Conservation (phyloP, 2,888 invertebrate species). For the Tetranychus piercei region DNA sequence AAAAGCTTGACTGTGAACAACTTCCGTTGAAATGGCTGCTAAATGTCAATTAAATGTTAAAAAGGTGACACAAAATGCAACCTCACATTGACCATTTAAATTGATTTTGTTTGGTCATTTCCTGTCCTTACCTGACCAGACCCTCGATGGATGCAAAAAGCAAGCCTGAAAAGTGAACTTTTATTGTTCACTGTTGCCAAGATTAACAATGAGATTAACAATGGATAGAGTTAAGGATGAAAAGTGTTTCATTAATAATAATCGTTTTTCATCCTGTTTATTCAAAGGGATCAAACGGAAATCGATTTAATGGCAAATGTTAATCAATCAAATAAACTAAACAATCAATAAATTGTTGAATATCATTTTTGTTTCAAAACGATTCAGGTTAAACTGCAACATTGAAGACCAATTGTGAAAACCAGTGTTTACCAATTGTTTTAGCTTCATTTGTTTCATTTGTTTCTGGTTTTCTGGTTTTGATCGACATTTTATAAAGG, state of each 20-base stretch:
- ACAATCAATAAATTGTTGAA: background rate
- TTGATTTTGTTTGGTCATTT: background rate
- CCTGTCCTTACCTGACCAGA: background rate
- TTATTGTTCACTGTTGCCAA: too few species aligned
- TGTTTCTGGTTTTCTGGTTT: too few species aligned
- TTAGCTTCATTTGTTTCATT: too few species aligned
- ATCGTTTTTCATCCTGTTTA: background rate
- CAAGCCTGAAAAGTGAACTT: background rate
- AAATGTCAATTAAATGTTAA: background rate
- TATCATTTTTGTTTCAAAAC: background rate
- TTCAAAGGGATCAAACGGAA: background rate
- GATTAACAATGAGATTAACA: too few species aligned
- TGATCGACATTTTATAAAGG: too few species aligned
- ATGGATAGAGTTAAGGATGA: background rate
- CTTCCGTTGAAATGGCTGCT: background rate
- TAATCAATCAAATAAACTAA: background rate
- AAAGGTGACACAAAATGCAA: background rate
- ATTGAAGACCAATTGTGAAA: too few species aligned
- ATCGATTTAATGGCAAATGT: background rate
- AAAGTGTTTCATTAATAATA: background rate
- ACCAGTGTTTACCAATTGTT: too few species aligned
- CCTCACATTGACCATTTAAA: background rate
- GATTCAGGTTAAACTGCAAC: background rate
- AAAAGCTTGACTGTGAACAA: background rate
- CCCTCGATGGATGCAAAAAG: background rate